These are phyloP conservation scores for Ammospiza nelsoni DNA, from an alignment of 2,113 vertebrate genomes.

Conservation along the genomic window DNA sequence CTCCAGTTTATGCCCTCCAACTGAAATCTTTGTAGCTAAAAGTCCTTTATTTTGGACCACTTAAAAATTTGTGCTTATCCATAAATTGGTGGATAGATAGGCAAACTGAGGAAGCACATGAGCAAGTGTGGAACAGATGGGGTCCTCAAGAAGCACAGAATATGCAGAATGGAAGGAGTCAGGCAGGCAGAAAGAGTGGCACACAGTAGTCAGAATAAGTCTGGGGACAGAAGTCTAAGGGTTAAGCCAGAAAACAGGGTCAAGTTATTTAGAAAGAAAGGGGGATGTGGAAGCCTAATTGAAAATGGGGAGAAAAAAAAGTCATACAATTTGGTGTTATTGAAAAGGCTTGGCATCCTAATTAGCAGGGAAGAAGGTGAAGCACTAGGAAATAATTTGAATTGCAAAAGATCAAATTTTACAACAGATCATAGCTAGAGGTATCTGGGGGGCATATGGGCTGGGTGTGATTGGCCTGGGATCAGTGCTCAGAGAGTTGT, in stretches of 20 bases:
- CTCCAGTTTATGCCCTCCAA: neutral
- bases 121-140: neutral
- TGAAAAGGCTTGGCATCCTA: neutral
- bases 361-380: neutral
- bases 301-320: neutral
- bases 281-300: neutral
- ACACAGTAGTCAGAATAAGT: neutral
- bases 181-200: neutral
- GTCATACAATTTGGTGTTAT: neutral
- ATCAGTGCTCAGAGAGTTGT: rapidly evolving
- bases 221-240: neutral
- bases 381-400: neutral
- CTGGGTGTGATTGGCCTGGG: neutral
- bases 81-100: neutral
- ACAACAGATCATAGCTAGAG: neutral
- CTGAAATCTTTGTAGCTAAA: neutral
- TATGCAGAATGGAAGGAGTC: neutral
- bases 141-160: neutral
- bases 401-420: neutral
- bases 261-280: neutral
- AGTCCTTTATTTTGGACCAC: neutral
- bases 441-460: neutral
- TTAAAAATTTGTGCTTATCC: neutral
- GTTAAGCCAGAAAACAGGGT: neutral
- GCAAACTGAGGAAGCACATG: neutral